Evolutionary conservation across 2,797 vertebrate species (phyloP).

Genomic region (Chaetodon trifasciatus): DNA sequence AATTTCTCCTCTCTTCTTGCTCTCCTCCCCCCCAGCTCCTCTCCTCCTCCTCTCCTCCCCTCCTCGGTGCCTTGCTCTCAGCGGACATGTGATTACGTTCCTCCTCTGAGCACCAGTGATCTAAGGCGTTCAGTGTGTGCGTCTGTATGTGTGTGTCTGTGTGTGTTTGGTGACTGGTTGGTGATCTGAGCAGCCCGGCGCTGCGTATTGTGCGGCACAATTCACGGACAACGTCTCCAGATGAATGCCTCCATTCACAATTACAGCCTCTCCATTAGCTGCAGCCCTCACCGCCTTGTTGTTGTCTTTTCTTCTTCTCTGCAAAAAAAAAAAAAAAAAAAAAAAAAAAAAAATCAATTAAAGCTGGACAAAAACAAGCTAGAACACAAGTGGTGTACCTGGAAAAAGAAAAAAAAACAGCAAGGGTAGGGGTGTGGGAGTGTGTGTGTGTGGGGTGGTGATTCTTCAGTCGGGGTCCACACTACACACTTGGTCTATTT

Average conservation of each 20-base stretch:
- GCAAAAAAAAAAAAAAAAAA: conserved; percentile 69
- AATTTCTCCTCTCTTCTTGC: conserved; percentile 44
- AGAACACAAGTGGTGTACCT: conserved; percentile 74
- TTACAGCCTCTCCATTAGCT: conserved; percentile 85
- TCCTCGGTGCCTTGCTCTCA: conserved; percentile 68
- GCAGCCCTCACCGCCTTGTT: conserved; percentile 72
- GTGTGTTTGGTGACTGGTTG: conserved; percentile 66
- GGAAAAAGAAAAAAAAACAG: conserved; percentile 57
- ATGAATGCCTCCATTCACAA: conserved; percentile 87
- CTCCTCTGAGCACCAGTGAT: conserved; percentile 79
- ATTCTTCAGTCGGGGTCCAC: conserved; percentile 56
- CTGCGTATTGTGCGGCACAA: conserved; percentile 79
- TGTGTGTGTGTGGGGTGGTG: conserved; percentile 19
- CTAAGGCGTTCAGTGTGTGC: conserved; percentile 66
- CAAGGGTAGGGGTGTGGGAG: conserved; percentile 35
- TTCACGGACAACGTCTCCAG: conserved; percentile 82
- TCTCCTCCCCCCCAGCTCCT: conserved; percentile 47
- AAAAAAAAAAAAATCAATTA: conserved; percentile 80
- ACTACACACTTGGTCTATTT: conserved; percentile 50
- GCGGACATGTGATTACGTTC: conserved; percentile 81
- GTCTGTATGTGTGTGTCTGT: conserved; percentile 19
- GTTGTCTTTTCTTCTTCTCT: conserved; percentile 79
- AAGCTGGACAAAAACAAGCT: conserved; percentile 82
- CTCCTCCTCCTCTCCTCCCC: conserved; percentile 59
- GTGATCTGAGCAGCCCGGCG: conserved; percentile 82